Base-by-base conservation (phyloP, 2,113 vertebrate genomes). In the Chitala chitala region DNA sequence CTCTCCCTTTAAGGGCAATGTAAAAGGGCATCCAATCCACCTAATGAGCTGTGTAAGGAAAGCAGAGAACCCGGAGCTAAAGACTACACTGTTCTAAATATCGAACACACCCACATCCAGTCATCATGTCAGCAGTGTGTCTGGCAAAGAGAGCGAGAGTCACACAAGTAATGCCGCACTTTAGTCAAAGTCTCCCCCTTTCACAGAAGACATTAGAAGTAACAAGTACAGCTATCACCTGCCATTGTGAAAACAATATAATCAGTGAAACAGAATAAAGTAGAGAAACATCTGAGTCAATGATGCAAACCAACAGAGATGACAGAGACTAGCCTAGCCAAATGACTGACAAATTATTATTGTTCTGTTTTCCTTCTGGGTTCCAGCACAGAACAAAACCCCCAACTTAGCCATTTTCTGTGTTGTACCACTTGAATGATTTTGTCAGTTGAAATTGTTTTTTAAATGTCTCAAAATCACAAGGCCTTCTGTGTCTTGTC, bases 151-250 rank as follows among this genome's bases (percentile, higher is more conserved):
- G n/a, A n/a, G n/a, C n/a, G n/a, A n/a, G n/a, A n/a, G n/a, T 36
- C 58, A 63, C 59, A 38, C 59, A 63, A 36, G 59, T 63, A 63
- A 63, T 36, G n/a, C 59, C n/a, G 59, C 29, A 63, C 59, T 36
- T 33, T 61, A 20, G 29, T 38, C 59, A 63, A 36, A 63, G 59
- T 33, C 1, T 38, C 59, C 17, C 59, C 59, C 33, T 63, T 38
- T 63, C 33, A 63, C 31, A 7, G 33, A 63, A 20, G 59, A 36
- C 33, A 63, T 15, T 20, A 38, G 38, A 33, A 38, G n/a, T 33
- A 63, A 38, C 59, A 38, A 63, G 6, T 17, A 63, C 59, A 63
- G 31, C 59, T 36, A 63, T 17, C 2, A 63, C 58, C 33, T 26
- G 29, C 59, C 59, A 63, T 38, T 63, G 33, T 38, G 59, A 38